Evolutionary conservation across 2,797 vertebrate genomes (phyloP), one percentile per base, ranked within the genome.

Genomic region (Mormyrus proboscirostris): DNA sequence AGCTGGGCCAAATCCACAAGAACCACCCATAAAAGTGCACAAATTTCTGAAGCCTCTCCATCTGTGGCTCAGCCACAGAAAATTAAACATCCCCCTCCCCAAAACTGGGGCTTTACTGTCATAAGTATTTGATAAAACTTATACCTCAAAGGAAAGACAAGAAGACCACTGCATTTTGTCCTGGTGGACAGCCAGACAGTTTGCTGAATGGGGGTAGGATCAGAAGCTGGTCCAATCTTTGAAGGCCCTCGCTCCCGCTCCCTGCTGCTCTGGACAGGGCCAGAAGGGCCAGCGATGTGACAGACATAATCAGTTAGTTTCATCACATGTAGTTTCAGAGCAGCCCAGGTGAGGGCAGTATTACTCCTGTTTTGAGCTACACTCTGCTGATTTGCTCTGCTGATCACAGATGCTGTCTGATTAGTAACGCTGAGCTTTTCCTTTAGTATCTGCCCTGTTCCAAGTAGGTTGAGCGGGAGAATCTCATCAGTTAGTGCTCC

Each of bases 301-400:
- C 12, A 0, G 22, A 33, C 33, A 62, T 62, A 62, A 87, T 57
- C 88, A 91, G 92, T 94, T 94, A 93, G 90, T 88, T 8, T 91
- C 92, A 93, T 95, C 91, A 90, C 93, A 93, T 93, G 94, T 94
- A 95, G 94, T 94, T 93, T 86, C 86, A 93, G 94, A 94, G 93
- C 92, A 92, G 85, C 92, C 88, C 51, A 76, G 90, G 79, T 88
- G 88, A 86, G 55, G 53, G 29, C 49, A 51, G 49, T 51, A 88
- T 89, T 62, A 89, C 69, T 89, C 69, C 90, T 92, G 90, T 91
- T 86, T 59, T 88, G 89, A 85, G 22, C 7, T 90, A 8, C 29
- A 53, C 19, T 14, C 12, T 10, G 8, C 90, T 89, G 59, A 22
- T 25, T 25, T 86, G 5, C 29, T 2, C 41, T 0, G 19, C 76